These are phyloP conservation scores for Pyrrhosoma nymphula DNA, from an alignment of 2,888 invertebrate species.

Conservation along the genomic window DNA sequence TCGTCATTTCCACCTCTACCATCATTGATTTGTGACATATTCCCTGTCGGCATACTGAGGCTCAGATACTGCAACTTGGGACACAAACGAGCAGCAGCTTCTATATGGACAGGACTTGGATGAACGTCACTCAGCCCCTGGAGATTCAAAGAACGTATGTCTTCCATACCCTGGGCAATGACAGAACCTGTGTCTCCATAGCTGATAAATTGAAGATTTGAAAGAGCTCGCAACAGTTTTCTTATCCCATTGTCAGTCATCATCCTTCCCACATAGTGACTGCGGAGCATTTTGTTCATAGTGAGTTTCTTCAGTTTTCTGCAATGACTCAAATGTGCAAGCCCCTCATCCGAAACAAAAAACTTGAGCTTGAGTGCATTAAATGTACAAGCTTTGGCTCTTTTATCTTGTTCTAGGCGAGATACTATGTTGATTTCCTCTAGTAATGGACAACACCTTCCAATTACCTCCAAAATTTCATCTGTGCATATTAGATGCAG, in stretches of 20 bases:
- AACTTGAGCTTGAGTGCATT: slow-evolving; percentile 72
- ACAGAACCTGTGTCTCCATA: slow-evolving; percentile 72
- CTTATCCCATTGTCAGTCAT: slow-evolving; percentile 72
- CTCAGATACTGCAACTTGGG: slow-evolving; percentile 70
- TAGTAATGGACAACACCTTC: slow-evolving; percentile 70
- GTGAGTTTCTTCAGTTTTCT: slow-evolving; percentile 71
- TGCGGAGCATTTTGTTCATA: slow-evolving; percentile 71
- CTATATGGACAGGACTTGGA: slow-evolving; percentile 70
- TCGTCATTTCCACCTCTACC: slow-evolving; percentile 41
- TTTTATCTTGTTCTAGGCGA: slow-evolving; percentile 69
- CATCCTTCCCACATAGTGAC: slow-evolving; percentile 70
- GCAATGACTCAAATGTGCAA: slow-evolving; percentile 71
- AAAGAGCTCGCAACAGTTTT: slow-evolving; percentile 70
- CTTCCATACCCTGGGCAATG: slow-evolving; percentile 71
- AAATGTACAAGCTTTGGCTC: slow-evolving; percentile 68
- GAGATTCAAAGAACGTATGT: slow-evolving; percentile 69
- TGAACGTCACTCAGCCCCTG: slow-evolving; percentile 70
- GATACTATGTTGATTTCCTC: slow-evolving; percentile 72
- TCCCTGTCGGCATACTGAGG: slow-evolving; percentile 66
- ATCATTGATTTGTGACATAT: neutral
- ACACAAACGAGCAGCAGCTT: slow-evolving; percentile 70
- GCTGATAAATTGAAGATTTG: slow-evolving; percentile 70
- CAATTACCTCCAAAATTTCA: slow-evolving; percentile 72
- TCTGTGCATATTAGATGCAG: slow-evolving; percentile 72
- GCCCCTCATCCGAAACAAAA: slow-evolving; percentile 72